Evolutionary conservation across 2,888 invertebrate species (phyloP), one percentile per base, ranked within the genome.

Genomic region (Encarsia formosa): DNA sequence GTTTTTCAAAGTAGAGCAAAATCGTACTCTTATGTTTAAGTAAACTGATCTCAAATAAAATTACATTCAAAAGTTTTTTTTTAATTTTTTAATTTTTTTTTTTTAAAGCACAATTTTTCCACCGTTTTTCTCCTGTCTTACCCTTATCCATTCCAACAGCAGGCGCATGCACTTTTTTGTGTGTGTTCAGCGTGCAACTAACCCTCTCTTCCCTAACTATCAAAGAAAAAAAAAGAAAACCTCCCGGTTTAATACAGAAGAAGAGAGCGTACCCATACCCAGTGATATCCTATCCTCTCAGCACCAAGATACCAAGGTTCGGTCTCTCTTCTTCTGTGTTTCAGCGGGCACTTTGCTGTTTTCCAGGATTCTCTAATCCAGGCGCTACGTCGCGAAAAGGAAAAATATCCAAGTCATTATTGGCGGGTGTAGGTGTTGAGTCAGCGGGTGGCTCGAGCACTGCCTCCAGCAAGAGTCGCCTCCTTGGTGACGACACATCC

Each of bases 311-410:
- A 63, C 63, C 63, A 62, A 61, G 70, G 61, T 6, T 16, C 41
- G 34, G 66, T 74, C 75, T 76, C 75, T 71, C 74, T 70, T 72
- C 66, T 75, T 69, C 69, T 75, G 71, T 77, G 32, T 57, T 57
- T 76, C 83, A 88, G 87, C 86, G 87, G 66, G 88, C 85, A 69
- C 82, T 88, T 68, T 88, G 88, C 83, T 88, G 88, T 81, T 88
- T 88, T 83, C 87, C 88, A 81, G 84, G 84, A 80, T 82, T 85
- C 83, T 77, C 84, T 83, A 81, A 85, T 83, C 79, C 84, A 81
- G 79, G 84, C 82, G 77, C 82, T 83, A 74, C 82, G 81, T 79
- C 82, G 80, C 78, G 85, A 84, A 83, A 85, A 81, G 82, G 83
- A 81, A 83, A 84, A 83, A 78, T 85, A 80, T 79, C 85, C 83